These are phyloP conservation scores for Sinelater perroti DNA, from an alignment of 2,888 invertebrate genomes.

Conservation along the genomic window DNA sequence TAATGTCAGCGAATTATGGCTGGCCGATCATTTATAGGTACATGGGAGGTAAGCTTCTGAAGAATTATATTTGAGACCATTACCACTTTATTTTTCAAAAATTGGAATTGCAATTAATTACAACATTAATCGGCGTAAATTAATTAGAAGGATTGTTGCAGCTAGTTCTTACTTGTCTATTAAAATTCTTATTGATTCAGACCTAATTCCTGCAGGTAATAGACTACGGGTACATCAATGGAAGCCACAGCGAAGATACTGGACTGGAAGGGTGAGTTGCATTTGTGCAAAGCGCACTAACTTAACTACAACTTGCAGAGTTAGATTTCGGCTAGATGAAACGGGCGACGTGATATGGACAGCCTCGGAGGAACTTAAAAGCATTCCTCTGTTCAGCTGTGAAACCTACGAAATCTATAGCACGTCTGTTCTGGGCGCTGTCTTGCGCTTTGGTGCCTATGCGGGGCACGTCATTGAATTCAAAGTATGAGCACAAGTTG, in stretches of 20 bases:
- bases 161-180: too few relatives aligned
- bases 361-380: constrained; percentile 64
- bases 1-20: constrained; percentile 50
- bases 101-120: too few relatives aligned
- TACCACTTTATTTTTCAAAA: too few relatives aligned
- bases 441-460: constrained; percentile 69
- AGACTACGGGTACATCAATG: constrained; percentile 60
- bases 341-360: constrained; percentile 72
- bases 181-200: constrained; percentile 22
- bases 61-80: too few relatives aligned
- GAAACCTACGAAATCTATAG: constrained; percentile 71
- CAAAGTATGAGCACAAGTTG: constrained; percentile 53
- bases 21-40: constrained; percentile 63
- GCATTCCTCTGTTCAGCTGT: constrained; percentile 70
- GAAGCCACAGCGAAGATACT: constrained; percentile 60
- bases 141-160: too few relatives aligned
- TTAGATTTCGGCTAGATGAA: constrained; percentile 66
- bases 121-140: too few relatives aligned
- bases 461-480: constrained; percentile 74
- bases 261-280: constrained; percentile 65
- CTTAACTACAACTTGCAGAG: constrained; percentile 48
- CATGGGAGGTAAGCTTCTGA: constrained; percentile 67
- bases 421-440: constrained; percentile 55
- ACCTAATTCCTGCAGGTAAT: constrained; percentile 57
- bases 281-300: not conserved